Conservation (phyloP, 1,140 invertebrate genomes). For the Apolygus lucorum region DNA sequence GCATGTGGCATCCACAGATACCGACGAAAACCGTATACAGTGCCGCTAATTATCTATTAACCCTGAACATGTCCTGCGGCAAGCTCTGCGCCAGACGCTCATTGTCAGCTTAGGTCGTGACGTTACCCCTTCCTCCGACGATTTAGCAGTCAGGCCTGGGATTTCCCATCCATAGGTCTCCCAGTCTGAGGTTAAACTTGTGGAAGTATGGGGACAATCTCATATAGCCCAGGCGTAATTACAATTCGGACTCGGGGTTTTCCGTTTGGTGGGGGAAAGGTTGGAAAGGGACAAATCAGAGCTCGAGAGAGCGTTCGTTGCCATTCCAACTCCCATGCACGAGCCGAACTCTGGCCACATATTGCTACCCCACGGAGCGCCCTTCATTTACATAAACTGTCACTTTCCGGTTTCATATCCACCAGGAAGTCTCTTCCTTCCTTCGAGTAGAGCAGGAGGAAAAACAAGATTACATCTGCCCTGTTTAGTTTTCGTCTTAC, state of each 20-base stretch:
- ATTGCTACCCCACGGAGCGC: not conserved
- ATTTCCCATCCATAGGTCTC: not conserved
- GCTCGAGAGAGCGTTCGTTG: not conserved
- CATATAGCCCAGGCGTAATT: too few relatives aligned
- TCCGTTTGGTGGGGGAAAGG: not conserved
- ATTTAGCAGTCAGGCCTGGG: not conserved
- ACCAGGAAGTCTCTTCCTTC: not conserved
- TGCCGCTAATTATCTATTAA: not conserved
- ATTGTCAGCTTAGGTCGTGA: not conserved
- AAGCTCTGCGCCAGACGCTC: not conserved
- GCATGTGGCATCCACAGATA: too few relatives aligned
- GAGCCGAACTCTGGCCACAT: not conserved
- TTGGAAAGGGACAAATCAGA: not conserved
- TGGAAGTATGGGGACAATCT: not conserved
- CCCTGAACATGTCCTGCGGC: not conserved
- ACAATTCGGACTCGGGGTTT: not conserved
- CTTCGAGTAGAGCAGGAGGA: not conserved
- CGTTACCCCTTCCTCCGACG: not conserved
- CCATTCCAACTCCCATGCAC: too few relatives aligned
- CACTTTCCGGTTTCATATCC: not conserved
- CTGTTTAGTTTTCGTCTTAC: not conserved
- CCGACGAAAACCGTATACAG: too few relatives aligned
- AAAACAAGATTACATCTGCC: not conserved
- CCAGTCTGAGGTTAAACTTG: not conserved
- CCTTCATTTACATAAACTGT: not conserved